Evolutionary conservation across 1,140 invertebrate species (phyloP).

Genomic region (Manduca sexta): DNA sequence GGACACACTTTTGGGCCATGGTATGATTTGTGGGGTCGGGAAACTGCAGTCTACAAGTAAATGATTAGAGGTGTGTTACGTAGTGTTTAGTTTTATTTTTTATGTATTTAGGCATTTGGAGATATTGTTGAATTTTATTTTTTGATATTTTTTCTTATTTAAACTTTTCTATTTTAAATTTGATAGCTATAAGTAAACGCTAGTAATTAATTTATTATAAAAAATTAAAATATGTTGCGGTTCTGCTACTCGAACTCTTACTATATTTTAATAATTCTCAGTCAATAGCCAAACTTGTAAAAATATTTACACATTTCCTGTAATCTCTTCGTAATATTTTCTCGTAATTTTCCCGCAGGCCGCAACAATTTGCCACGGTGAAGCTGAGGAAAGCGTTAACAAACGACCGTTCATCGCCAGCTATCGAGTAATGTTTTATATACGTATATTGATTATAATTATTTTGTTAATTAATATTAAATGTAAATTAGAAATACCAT

Average conservation of each 20-base stretch:
- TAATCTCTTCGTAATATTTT: no score
- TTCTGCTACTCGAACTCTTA: no score
- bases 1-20: slow-evolving; percentile 86
- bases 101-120: no score
- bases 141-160: no score
- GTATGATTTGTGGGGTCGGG: slow-evolving; percentile 88
- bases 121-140: no score
- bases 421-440: slow-evolving; percentile 74
- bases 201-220: no score
- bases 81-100: slow-evolving; percentile 13
- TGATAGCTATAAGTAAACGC: no score
- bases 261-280: no score
- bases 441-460: slow-evolving; percentile 31
- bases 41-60: slow-evolving; percentile 67
- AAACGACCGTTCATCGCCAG: slow-evolving; percentile 87
- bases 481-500: slow-evolving; percentile 66
- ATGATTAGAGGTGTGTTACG: slow-evolving; percentile 28
- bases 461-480: slow-evolving; percentile 66
- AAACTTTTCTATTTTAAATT: no score
- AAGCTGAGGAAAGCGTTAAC: slow-evolving; percentile 90
- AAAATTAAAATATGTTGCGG: no score
- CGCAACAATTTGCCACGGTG: slow-evolving; percentile 88
- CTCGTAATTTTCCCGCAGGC: slow-evolving; percentile 68
- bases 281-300: no score
- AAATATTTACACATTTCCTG: no score